These are phyloP conservation scores for Ornithoptera alexandrae DNA, from an alignment of 2,888 invertebrate species.

Conservation along the genomic window DNA sequence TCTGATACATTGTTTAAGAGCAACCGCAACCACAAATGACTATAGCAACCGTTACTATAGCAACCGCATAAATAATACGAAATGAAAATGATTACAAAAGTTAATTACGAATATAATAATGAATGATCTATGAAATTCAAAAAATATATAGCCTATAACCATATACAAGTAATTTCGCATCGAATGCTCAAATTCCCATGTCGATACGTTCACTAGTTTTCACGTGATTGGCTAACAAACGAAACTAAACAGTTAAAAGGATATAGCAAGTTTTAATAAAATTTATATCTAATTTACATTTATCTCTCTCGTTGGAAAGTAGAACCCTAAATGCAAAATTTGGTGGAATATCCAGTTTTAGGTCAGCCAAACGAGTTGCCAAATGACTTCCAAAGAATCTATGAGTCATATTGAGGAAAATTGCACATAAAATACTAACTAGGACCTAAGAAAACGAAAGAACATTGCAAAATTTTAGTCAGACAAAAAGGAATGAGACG, in stretches of 20 bases:
- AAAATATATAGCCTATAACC: too few relatives aligned
- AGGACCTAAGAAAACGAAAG: constrained; percentile 5
- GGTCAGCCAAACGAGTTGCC: background rate
- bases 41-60: too few relatives aligned
- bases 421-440: constrained; percentile 13
- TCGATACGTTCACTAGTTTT: too few relatives aligned
- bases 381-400: constrained; percentile 3
- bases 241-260: background rate
- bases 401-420: constrained; percentile 28
- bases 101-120: too few relatives aligned
- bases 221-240: too few relatives aligned
- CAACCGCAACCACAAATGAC: too few relatives aligned
- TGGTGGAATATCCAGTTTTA: constrained; percentile 3
- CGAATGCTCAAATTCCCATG: too few relatives aligned
- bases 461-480: background rate
- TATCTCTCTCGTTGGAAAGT: background rate
- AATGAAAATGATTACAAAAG: too few relatives aligned
- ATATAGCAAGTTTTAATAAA: background rate
- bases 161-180: too few relatives aligned
- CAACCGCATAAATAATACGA: too few relatives aligned
- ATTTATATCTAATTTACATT: background rate
- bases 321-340: constrained; percentile 1
- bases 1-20: too few relatives aligned
- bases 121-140: too few relatives aligned
- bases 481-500: background rate